These are phyloP conservation scores for Falco cherrug DNA, from an alignment of 2,797 vertebrate genomes.

Conservation along the genomic window DNA sequence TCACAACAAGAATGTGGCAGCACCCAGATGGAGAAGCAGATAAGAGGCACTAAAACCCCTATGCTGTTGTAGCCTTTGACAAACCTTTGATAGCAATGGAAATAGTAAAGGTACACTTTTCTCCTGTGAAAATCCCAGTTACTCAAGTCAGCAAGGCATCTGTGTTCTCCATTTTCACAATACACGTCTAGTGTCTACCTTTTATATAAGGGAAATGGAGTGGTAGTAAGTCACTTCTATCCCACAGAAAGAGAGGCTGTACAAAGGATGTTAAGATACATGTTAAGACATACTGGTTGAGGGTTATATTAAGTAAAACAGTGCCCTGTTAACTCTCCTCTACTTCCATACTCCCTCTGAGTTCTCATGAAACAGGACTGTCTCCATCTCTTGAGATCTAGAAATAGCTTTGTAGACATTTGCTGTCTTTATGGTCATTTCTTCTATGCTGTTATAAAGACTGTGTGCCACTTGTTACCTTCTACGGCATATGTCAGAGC, in stretches of 20 bases:
- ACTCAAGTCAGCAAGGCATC: background rate
- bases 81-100: background rate
- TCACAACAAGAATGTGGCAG: background rate
- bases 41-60: background rate
- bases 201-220: background rate
- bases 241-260: background rate
- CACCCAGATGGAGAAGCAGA: background rate
- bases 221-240: background rate
- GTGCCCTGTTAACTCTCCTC: background rate
- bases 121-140: background rate
- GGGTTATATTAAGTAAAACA: background rate
- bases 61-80: background rate
- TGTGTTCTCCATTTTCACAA: background rate
- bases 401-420: background rate
- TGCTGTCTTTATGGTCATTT: background rate
- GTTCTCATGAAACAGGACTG: background rate
- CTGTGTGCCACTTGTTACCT: background rate
- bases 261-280: background rate
- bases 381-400: background rate
- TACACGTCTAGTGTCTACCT: accelerated
- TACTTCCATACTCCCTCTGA: background rate
- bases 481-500: background rate
- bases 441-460: background rate
- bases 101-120: background rate
- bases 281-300: background rate